Percentiles rank a stretch among this genome's conserved stretches.
phyloP scores from a whole-genome alignment of 2,888 invertebrate species.

The Steinernema carpocapsae region DNA sequence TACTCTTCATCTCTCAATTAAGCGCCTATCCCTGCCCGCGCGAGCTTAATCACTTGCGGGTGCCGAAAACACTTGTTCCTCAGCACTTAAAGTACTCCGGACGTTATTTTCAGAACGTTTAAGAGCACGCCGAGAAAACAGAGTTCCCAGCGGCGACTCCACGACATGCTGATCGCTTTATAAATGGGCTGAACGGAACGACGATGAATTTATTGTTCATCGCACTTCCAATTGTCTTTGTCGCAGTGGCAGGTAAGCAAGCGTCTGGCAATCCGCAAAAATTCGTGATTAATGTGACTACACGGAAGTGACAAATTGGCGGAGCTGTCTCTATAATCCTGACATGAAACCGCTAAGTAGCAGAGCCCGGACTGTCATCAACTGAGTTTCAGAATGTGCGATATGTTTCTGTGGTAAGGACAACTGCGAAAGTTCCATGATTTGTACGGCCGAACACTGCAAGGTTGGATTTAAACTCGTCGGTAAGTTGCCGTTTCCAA shows the following conservation, averaged over 20 bases:
- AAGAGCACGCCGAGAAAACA: neutral
- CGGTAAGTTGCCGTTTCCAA: neutral
- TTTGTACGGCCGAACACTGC: slow-evolving; percentile 17
- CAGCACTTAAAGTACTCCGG: neutral
- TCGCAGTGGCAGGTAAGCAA: slow-evolving; percentile 25
- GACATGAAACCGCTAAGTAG: neutral
- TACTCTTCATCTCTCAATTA: slow-evolving; percentile 7
- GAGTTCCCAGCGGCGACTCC: neutral
- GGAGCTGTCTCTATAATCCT: neutral
- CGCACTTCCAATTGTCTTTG: slow-evolving; percentile 25
- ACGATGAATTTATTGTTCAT: slow-evolving; percentile 29
- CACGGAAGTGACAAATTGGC: neutral
- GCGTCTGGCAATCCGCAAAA: neutral
- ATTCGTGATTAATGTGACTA: neutral
- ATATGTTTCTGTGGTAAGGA: slow-evolving; percentile 28
- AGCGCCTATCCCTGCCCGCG: neutral
- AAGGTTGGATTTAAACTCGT: slow-evolving; percentile 26
- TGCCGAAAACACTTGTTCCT: neutral
- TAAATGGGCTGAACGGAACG: slow-evolving; percentile 34
- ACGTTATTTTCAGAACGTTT: neutral
- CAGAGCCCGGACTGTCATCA: no score
- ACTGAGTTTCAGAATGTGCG: slow-evolving; percentile 24
- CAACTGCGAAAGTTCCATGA: slow-evolving; percentile 9
- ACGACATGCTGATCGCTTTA: slow-evolving; percentile 12
- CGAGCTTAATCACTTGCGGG: neutral